Conservation (phyloP, 2,888 invertebrate species). For the Leptopterna dolabrata region DNA sequence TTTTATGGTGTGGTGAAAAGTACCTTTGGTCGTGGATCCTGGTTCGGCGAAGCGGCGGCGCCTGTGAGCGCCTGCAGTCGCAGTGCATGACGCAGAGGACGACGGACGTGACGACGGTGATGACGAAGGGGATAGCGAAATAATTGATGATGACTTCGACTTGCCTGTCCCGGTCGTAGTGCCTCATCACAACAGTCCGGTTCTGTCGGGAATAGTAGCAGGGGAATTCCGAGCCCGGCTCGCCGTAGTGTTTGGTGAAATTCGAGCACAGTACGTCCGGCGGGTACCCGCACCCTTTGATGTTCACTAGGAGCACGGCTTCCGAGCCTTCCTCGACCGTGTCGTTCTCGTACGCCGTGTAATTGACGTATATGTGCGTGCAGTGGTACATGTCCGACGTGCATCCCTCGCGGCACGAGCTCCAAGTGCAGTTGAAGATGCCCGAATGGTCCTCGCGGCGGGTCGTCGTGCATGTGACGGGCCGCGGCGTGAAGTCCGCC, state of each 20-base stretch:
- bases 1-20: neutral
- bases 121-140: constrained; percentile 84
- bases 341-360: constrained; percentile 62
- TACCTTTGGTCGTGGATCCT: constrained; percentile 68
- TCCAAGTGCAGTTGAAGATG: constrained; percentile 83
- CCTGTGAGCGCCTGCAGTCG: constrained; percentile 72
- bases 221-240: constrained; percentile 75
- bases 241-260: constrained; percentile 78
- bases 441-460: constrained; percentile 78
- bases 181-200: constrained; percentile 83
- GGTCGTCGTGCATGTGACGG: constrained; percentile 79
- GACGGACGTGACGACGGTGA: constrained; percentile 85
- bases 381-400: constrained; percentile 81
- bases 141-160: constrained; percentile 85
- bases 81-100: constrained; percentile 89
- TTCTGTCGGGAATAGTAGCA: constrained; percentile 83
- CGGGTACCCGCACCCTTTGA: constrained; percentile 87
- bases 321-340: constrained; percentile 65
- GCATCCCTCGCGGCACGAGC: constrained; percentile 83
- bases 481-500: constrained; percentile 79
- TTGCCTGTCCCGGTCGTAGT: constrained; percentile 85
- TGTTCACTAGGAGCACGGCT: constrained; percentile 79
- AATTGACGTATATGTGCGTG: constrained; percentile 74
- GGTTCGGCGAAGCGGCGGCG: constrained; percentile 66
- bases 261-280: constrained; percentile 81